These are phyloP conservation scores for Bucorvus abyssinicus DNA, from an alignment of 2,797 vertebrate genomes.

Conservation along the genomic window DNA sequence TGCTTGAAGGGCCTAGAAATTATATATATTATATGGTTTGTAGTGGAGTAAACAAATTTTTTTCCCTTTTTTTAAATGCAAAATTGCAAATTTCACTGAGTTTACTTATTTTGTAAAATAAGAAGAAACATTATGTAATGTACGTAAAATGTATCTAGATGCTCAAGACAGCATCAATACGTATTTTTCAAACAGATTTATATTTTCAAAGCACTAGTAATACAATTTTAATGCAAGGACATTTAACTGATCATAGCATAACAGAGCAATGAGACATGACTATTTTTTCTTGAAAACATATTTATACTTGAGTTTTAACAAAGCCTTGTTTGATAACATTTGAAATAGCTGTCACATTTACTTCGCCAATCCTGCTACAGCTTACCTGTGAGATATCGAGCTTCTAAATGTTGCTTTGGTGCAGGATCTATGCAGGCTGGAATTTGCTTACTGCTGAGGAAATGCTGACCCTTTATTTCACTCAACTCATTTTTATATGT, in stretches of 20 bases:
- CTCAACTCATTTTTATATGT: constrained; percentile 83
- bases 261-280: not conserved
- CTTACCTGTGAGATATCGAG: constrained; percentile 65
- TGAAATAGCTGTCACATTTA: not conserved
- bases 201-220: not conserved
- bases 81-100: not conserved
- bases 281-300: not conserved
- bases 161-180: not conserved
- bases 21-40: not conserved
- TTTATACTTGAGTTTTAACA: not conserved
- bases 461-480: constrained; percentile 73
- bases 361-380: not conserved
- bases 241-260: not conserved
- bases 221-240: not conserved
- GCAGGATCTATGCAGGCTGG: constrained; percentile 72
- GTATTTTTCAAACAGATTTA: not conserved
- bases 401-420: constrained; percentile 63
- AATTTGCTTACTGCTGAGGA: constrained; percentile 72
- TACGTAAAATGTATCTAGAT: not conserved
- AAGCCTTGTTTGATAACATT: not conserved
- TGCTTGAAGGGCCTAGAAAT: not conserved
- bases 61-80: not conserved
- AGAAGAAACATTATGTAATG: not conserved
- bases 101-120: not conserved
- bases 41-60: not conserved